These are phyloP conservation scores for Aviceda subcristata DNA, from an alignment of 2,113 vertebrate genomes.

Conservation along the genomic window DNA sequence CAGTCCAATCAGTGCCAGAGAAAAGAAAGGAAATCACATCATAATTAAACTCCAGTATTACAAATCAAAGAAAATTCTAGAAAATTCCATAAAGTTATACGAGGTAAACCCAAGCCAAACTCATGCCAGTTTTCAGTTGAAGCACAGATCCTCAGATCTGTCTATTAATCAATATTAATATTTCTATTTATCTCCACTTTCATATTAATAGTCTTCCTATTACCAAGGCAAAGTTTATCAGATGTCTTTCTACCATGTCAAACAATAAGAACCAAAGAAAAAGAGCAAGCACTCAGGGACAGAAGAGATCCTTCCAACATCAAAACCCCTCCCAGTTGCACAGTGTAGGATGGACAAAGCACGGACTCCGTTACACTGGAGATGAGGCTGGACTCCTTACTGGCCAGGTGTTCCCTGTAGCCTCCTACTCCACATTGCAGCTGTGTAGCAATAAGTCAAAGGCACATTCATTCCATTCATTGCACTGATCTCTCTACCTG, in stretches of 20 bases:
- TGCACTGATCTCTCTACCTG: not conserved
- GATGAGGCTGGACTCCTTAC: not conserved
- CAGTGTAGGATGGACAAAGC: not conserved
- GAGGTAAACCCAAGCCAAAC: not conserved
- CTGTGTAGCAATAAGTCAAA: not conserved
- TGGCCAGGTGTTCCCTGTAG: not conserved
- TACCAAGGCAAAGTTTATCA: not conserved
- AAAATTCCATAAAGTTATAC: not conserved
- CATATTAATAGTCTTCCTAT: not conserved
- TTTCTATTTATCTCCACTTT: not conserved
- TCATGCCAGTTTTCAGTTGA: not conserved
- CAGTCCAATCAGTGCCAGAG: not conserved
- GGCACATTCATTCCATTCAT: not conserved
- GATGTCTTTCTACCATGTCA: not conserved
- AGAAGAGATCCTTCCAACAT: not conserved
- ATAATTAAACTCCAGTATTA: not conserved
- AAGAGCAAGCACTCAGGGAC: not conserved
- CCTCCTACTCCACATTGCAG: not conserved
- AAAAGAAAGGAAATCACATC: not conserved
- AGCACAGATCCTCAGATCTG: not conserved
- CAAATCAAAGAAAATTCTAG: not conserved
- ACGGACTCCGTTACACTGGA: no score
- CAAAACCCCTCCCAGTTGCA: not conserved
- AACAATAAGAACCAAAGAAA: not conserved
- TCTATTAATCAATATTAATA: not conserved